Base-by-base conservation (phyloP, 1,140 invertebrate genomes). In the Tetranychus urticae region DNA sequence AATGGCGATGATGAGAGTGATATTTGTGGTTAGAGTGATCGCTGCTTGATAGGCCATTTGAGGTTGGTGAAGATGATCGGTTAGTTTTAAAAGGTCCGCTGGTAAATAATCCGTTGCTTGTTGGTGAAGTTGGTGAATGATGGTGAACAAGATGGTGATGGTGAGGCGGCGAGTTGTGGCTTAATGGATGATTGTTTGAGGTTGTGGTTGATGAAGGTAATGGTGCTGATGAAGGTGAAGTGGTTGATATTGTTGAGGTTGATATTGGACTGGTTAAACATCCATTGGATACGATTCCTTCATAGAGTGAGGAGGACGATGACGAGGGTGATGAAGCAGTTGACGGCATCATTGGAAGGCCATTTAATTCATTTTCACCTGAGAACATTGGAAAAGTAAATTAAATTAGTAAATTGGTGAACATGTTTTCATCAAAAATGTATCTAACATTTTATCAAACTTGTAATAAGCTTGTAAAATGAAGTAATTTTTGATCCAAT, bases 1-100 rank as follows among this genome's bases (percentile, higher is more conserved):
- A 59, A 61, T 65, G 66, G 58, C 65, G 67, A 56, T 62, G 67
- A 58, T 63, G 35, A 31, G 35, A 39, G n/a, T 48, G 61, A 35
- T 31, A 56, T 31, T 58, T 60, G 34, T 31, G 46, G 59, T 42
- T 58, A 54, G 10, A 35, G 50, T 46, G 61, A 62, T 31, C 45
- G 58, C 35, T 62, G 56, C 46, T n/a, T 47, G 46, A 47, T 47
- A 12, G n/a, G 7, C 8, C 8, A 23, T 52, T 52, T 36, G 61
- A 62, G 31, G 59, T 59, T 36, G 57, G 57, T 42, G 61, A 62
- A 3, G 42, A 56, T 35, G 58, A 58, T 39, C 56, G 48, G 23
- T 23, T 23, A 37, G 61, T 59, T 58, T 42, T 45, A 37, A 59
- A 59, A 56, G 48, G 23, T 31, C 48, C 13, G 5, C 4, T 10